phyloP scores from a whole-genome alignment of 2,888 invertebrate species.

The Eledone cirrhosa region DNA sequence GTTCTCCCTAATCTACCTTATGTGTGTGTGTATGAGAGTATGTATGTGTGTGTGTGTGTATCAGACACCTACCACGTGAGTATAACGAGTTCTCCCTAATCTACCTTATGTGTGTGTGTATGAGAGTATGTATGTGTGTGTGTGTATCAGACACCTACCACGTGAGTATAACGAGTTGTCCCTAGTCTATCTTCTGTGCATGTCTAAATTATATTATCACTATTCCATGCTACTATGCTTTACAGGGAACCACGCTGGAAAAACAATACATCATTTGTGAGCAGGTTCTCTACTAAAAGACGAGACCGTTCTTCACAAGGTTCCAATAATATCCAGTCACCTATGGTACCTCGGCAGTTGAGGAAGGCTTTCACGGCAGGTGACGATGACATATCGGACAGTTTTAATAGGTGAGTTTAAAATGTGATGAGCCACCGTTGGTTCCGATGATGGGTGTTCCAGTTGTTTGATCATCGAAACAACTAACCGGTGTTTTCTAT shows the following conservation, averaged over 20 bases:
- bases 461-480: neutral
- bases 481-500: neutral
- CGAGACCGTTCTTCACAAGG: conserved; percentile 49
- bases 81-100: neutral
- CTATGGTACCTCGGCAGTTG: conserved; percentile 47
- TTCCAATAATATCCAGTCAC: conserved; percentile 48
- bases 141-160: neutral
- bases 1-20: neutral
- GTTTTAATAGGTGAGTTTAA: conserved; percentile 49
- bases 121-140: neutral
- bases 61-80: too few species aligned
- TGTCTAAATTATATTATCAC: too few species aligned
- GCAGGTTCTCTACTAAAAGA: conserved; percentile 76
- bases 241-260: conserved; percentile 74
- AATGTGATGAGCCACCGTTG: too few species aligned
- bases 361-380: conserved; percentile 41
- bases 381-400: conserved; percentile 50
- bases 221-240: neutral
- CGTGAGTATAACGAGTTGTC: too few species aligned
- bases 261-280: conserved; percentile 92
- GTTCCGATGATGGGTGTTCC: too few species aligned
- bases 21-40: neutral
- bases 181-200: neutral
- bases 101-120: neutral
- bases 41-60: neutral